phyloP scores from a whole-genome alignment of 2,888 invertebrate genomes.

The Laothoe populi region DNA sequence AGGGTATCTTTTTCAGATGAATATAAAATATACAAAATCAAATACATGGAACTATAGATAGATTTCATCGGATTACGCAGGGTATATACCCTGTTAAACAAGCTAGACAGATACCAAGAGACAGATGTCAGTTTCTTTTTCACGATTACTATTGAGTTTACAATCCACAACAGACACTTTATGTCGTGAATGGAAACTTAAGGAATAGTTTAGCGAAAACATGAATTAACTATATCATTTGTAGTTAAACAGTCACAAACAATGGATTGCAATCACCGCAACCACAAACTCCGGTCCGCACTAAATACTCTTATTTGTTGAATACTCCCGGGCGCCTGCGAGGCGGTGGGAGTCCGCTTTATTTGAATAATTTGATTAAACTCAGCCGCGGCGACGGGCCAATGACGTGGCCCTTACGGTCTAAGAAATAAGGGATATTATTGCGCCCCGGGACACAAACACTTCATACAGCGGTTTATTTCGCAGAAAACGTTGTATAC shows the following conservation, averaged over 20 bases:
- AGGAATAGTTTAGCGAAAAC: background rate
- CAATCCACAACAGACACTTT: too few relatives aligned
- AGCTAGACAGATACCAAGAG: too few relatives aligned
- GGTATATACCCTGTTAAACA: too few relatives aligned
- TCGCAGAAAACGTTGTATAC: constrained; percentile 5
- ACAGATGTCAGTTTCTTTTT: too few relatives aligned
- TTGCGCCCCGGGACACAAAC: constrained; percentile 33
- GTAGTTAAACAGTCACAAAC: constrained; percentile 1
- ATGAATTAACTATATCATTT: background rate
- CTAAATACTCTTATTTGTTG: constrained; percentile 55
- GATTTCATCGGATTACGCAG: too few relatives aligned
- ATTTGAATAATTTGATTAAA: constrained; percentile 81
- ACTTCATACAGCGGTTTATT: constrained; percentile 36
- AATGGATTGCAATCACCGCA: constrained; percentile 26
- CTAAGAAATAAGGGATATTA: constrained; percentile 33
- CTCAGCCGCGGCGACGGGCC: constrained; percentile 46
- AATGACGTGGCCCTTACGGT: constrained; percentile 29
- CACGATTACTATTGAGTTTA: too few relatives aligned
- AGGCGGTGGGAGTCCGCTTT: constrained; percentile 65
- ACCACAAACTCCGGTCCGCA: constrained; percentile 23
- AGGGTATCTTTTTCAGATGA: too few relatives aligned
- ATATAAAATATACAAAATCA: too few relatives aligned
- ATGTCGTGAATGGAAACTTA: too few relatives aligned
- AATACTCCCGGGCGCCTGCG: constrained; percentile 65
- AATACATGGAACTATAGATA: too few relatives aligned